Conservation (phyloP, 2,888 invertebrate species). For the Oxycera nigricornis region DNA sequence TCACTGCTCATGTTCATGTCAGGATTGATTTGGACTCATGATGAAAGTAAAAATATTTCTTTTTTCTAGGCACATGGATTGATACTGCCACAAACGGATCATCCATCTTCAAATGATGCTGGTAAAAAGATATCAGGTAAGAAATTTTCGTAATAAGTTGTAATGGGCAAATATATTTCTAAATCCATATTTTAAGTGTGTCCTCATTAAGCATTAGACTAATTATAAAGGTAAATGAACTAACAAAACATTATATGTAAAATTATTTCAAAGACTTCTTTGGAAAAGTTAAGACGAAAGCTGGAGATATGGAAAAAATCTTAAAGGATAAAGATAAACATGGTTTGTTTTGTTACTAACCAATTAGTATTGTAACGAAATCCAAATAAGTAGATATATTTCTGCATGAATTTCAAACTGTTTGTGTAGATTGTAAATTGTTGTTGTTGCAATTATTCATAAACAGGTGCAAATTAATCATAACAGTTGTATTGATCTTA, state of each 20-base stretch:
- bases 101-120: conserved; percentile 71
- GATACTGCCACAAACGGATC: conserved; percentile 81
- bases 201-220: too few relatives aligned
- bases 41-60: neutral
- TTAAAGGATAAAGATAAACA: conserved; percentile 93
- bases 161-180: too few relatives aligned
- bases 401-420: too few relatives aligned
- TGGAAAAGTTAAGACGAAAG: conserved; percentile 95
- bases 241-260: neutral
- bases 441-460: too few relatives aligned
- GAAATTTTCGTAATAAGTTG: conserved; percentile 48
- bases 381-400: too few relatives aligned
- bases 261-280: conserved; percentile 77
- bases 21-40: neutral
- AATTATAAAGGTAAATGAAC: neutral
- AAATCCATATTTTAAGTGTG: too few relatives aligned
- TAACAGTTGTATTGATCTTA: too few relatives aligned
- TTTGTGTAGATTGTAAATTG: too few relatives aligned
- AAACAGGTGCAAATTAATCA: too few relatives aligned
- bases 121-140: conserved; percentile 88
- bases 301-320: conserved; percentile 89
- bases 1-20: neutral
- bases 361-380: too few relatives aligned
- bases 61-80: conserved; percentile 76
- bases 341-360: conserved; percentile 67